Evolutionary conservation across 1,140 invertebrate genomes (phyloP).

Genomic region (Diorhabda sublineata): DNA sequence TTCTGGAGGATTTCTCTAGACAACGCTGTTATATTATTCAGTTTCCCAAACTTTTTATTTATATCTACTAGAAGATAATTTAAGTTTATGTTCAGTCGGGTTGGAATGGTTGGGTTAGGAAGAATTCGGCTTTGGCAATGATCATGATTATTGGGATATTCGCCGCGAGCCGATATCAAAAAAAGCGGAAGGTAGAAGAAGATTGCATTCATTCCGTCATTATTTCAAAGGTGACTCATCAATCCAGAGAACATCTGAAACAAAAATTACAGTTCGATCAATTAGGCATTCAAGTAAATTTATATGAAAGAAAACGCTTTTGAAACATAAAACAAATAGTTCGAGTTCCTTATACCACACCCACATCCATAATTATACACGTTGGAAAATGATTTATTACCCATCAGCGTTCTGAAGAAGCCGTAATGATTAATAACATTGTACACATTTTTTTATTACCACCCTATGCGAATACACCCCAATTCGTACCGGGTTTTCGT

Average conservation of each 20-base stretch:
- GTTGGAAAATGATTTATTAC: no score
- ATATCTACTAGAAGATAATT: constrained; percentile 13
- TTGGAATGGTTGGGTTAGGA: constrained; percentile 32
- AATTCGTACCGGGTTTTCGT: no score
- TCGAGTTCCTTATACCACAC: no score
- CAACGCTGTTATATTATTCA: constrained; percentile 24
- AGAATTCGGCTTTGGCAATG: constrained; percentile 32
- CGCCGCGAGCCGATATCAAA: constrained; percentile 15
- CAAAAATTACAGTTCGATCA: background rate
- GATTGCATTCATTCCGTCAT: constrained; percentile 39
- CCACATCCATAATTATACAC: no score
- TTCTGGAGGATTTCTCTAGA: constrained; percentile 21
- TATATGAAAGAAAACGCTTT: no score
- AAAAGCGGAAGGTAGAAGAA: constrained; percentile 30
- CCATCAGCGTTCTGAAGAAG: no score
- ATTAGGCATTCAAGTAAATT: background rate
- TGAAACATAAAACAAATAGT: no score
- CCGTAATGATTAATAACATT: no score
- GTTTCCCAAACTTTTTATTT: constrained; percentile 13
- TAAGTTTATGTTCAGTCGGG: constrained; percentile 32
- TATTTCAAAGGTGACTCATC: background rate
- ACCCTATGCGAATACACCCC: no score
- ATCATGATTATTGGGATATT: constrained; percentile 25
- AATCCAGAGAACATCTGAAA: background rate
- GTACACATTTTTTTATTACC: no score